Evolutionary conservation across 2,888 invertebrate genomes (phyloP).

Genomic region (Drosophila paranaensis): DNA sequence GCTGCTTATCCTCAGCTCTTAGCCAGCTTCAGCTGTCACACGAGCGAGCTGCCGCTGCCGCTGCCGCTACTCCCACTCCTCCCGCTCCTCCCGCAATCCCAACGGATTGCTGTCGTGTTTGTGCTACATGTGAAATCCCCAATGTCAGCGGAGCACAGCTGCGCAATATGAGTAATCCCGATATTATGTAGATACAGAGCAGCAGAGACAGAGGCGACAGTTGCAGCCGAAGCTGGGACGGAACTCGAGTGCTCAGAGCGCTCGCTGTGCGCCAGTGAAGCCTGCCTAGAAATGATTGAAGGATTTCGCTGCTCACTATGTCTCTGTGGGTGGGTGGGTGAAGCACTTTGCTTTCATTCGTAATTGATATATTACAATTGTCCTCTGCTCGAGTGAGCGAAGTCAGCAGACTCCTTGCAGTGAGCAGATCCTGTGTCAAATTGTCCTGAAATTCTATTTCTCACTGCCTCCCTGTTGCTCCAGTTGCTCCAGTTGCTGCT

Average conservation of each 20-base stretch:
- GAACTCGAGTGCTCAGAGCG: not conserved
- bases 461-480: constrained; percentile 41
- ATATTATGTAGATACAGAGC: constrained; percentile 45
- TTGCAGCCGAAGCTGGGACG: not conserved
- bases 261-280: constrained; percentile 21
- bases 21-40: constrained; percentile 53
- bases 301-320: constrained; percentile 54
- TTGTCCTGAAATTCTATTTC: constrained; percentile 77
- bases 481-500: not conserved
- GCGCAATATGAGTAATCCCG: constrained; percentile 54
- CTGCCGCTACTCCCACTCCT: too few species aligned
- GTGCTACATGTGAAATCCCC: constrained; percentile 44
- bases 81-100: constrained; percentile 24
- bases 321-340: not conserved
- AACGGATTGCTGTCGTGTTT: constrained; percentile 51
- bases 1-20: constrained; percentile 38
- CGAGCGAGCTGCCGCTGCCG: constrained; percentile 33
- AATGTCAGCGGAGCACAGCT: constrained; percentile 57
- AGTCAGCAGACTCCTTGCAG: constrained; percentile 11
- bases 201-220: not conserved
- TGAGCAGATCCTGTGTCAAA: constrained; percentile 54
- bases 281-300: constrained; percentile 75
- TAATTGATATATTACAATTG: constrained; percentile 77
- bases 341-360: constrained; percentile 70
- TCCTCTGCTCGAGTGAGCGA: constrained; percentile 25